These are phyloP conservation scores for Rhinoraja longicauda DNA, from an alignment of 2,797 vertebrate species.

Conservation along the genomic window DNA sequence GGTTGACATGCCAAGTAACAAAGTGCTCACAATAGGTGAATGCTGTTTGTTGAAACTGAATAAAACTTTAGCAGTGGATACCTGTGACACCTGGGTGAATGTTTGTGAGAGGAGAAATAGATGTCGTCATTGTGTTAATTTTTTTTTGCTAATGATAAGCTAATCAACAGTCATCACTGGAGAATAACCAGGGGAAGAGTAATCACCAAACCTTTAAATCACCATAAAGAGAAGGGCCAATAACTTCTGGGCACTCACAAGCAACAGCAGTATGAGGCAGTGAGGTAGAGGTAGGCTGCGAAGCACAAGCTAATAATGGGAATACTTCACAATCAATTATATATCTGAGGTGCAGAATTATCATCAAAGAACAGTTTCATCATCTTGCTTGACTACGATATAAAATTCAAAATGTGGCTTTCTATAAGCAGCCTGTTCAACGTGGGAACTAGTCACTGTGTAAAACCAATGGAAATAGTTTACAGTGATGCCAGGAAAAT, in stretches of 20 bases:
- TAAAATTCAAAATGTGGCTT: background rate
- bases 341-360: background rate
- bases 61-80: background rate
- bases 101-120: background rate
- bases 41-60: background rate
- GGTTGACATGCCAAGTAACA: background rate
- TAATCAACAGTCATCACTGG: background rate
- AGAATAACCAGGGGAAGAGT: background rate
- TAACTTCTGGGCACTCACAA: background rate
- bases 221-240: background rate
- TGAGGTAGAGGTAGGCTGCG: background rate
- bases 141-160: background rate
- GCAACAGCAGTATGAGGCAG: background rate
- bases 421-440: background rate
- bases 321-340: background rate
- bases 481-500: background rate
- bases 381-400: background rate
- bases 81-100: background rate
- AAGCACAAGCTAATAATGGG: background rate
- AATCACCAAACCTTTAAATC: background rate
- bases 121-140: background rate
- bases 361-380: background rate
- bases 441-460: background rate
- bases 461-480: background rate
- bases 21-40: background rate